Evolutionary conservation across 23 tunicate species (phyloP).

Genomic region (Styela plicata): DNA sequence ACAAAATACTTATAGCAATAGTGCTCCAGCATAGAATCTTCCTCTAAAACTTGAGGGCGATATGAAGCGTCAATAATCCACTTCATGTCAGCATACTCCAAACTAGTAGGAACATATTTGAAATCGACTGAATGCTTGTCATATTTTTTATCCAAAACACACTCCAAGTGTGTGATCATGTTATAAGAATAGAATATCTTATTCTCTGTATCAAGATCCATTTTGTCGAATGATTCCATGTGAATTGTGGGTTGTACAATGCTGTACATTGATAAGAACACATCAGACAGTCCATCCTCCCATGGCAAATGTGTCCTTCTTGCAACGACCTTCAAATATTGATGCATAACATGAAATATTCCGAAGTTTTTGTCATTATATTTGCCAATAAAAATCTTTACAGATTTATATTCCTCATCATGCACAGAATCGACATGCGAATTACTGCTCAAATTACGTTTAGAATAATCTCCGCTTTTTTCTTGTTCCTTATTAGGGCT

Average conservation of each 20-base stretch:
- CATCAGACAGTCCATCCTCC: slow-evolving; percentile 12
- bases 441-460: no score
- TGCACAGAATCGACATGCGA: not conserved
- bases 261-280: not conserved
- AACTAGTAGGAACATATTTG: not conserved
- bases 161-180: slow-evolving; percentile 20
- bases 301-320: slow-evolving; percentile 2
- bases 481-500: not conserved
- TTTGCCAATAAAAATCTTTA: slow-evolving; percentile 4
- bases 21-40: slow-evolving; percentile 7
- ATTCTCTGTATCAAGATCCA: not conserved
- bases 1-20: slow-evolving; percentile 13
- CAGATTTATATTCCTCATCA: not conserved
- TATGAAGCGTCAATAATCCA: slow-evolving; percentile 19
- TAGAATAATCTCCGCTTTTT: no score
- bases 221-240: not conserved
- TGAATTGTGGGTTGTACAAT: slow-evolving; percentile 4
- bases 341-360: not conserved
- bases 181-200: slow-evolving; percentile 3
- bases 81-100: slow-evolving; percentile 15
- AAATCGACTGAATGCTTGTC: slow-evolving; percentile 10
- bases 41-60: slow-evolving; percentile 10
- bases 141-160: slow-evolving; percentile 3
- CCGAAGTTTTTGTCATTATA: slow-evolving; percentile 22
- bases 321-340: not conserved